Evolutionary conservation across 2,888 invertebrate species (phyloP).

Genomic region (Acanthosepion esculentum): DNA sequence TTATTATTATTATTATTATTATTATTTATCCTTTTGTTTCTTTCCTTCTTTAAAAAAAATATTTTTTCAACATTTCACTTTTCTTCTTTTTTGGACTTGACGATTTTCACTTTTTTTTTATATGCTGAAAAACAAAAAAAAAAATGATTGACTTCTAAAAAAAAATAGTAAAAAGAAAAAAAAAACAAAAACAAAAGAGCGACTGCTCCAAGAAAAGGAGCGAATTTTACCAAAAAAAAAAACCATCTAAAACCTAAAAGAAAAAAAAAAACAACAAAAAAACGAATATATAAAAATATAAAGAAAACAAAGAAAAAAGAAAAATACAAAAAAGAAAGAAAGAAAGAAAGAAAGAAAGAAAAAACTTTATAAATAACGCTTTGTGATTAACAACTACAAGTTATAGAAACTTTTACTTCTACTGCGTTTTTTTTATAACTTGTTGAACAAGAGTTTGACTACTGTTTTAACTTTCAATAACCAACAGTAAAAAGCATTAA

Average conservation of each 20-base stretch:
- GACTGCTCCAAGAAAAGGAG: too few relatives aligned
- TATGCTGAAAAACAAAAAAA: too few relatives aligned
- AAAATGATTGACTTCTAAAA: neutral
- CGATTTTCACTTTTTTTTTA: neutral
- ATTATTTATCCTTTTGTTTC: too few relatives aligned
- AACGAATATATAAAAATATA: neutral
- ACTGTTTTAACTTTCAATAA: neutral
- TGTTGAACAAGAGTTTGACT: neutral
- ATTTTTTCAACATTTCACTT: neutral
- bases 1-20: neutral
- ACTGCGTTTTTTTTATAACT: neutral
- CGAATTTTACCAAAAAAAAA: too few relatives aligned
- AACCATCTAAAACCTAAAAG: neutral
- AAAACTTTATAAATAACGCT: too few relatives aligned
- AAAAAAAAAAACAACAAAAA: neutral
- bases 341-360: neutral
- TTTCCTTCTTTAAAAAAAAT: neutral
- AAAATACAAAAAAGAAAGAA: neutral
- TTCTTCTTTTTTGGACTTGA: neutral
- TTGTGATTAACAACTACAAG: neutral
- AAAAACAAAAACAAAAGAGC: neutral
- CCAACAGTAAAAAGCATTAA: neutral
- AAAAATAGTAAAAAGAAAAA: neutral
- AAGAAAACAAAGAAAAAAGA: neutral
- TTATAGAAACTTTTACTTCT: neutral